phyloP scores from a whole-genome alignment of 2,113 vertebrate genomes.

The Chionis minor region DNA sequence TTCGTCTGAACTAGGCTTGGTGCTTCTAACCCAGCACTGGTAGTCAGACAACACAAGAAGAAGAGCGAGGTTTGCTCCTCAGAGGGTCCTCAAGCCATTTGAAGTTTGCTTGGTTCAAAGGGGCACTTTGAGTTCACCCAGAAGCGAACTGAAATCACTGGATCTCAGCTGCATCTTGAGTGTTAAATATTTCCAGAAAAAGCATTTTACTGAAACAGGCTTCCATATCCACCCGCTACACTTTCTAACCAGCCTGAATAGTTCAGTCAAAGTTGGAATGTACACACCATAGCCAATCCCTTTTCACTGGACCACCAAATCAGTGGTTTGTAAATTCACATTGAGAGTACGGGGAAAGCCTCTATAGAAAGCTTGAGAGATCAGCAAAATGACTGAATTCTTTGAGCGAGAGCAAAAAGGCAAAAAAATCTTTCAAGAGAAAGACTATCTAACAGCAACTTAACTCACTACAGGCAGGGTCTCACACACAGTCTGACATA shows the following conservation, averaged over 20 bases:
- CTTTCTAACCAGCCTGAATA: background rate
- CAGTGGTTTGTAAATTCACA: background rate
- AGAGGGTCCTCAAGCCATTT: background rate
- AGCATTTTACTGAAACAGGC: background rate
- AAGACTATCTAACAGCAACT: background rate
- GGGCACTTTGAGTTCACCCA: background rate
- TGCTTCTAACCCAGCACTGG: background rate
- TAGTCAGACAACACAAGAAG: background rate
- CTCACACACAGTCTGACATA: background rate
- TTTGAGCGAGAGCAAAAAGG: background rate
- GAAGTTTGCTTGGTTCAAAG: background rate
- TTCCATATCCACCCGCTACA: background rate
- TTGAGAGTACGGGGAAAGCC: background rate
- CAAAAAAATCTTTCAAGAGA: background rate
- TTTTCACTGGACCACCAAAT: background rate
- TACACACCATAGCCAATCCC: background rate
- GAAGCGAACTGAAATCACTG: background rate
- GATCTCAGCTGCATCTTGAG: background rate
- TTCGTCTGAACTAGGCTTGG: accelerated
- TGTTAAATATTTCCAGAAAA: background rate
- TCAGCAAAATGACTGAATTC: background rate
- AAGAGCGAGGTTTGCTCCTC: background rate
- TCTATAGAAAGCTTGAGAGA: background rate
- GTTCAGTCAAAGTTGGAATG: background rate
- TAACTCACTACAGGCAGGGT: background rate